Base-by-base conservation (phyloP, 2,888 invertebrate genomes). In the Brachypalpus laphriformis region DNA sequence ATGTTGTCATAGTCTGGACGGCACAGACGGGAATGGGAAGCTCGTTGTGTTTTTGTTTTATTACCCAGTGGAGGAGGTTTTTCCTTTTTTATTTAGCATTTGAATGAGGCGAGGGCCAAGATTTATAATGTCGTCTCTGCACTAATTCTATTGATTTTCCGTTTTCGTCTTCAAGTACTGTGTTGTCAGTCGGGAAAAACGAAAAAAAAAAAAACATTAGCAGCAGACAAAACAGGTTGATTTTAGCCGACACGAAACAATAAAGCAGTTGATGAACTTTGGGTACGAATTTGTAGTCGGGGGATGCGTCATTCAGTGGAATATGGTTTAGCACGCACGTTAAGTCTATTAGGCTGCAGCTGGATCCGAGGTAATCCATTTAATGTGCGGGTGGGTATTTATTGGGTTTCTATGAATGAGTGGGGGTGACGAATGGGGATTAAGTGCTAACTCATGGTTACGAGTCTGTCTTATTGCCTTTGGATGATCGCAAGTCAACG, bases 131-230 rank as follows among this genome's bases (percentile, higher is more conserved):
- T 31, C 16, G 47, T 34, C 31, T 45, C 45, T 22, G 11, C 5
- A 11, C 57, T 25, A 61, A 61, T 61, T 14, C 28, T 61, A 72
- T 72, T 51, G 72, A 72, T 72, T 72, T 72, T 72, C 20, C 7
- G 47, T 34, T 61, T 1, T 25, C 9, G n/a, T 3, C 1, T n/a
- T 28, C 16, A 45, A 25, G 22, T 59, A 40, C 3, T 40, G 40
- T 37, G 20, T 20, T 18, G 20, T 47, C 14, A 34, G 28, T 71
- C 47, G 14, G 20, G n/a, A 22, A 9, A 40, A 54, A 37, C 2
- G 9, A 34, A 34, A 9, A 34, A 34, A 34, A 34, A 34, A 34
- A 34, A 40, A 40, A 40, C 4, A 18, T 28, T n/a, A 7, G 28
- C 14, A 57, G 37, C n/a, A 8, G 28, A 18, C 9, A 7, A 40